phyloP scores from a whole-genome alignment of 2,113 vertebrate genomes.

The Pteruthius melanotis region DNA sequence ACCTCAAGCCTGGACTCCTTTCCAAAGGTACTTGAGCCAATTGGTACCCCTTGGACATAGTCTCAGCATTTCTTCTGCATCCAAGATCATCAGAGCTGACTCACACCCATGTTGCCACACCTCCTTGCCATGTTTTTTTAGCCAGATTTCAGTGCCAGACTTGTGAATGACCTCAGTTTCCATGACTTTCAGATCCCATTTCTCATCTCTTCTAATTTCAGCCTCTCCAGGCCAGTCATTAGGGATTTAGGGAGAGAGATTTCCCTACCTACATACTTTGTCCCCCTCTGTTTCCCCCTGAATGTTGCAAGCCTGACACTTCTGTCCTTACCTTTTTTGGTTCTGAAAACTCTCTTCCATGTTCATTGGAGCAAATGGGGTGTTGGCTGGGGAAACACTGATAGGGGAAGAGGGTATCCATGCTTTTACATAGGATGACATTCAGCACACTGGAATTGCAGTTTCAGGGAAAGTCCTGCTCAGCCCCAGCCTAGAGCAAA shows the following conservation, averaged over 20 bases:
- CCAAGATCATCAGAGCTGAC: neutral
- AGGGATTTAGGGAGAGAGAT: neutral
- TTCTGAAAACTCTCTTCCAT: neutral
- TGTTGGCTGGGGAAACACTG: neutral
- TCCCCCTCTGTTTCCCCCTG: neutral
- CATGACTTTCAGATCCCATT: neutral
- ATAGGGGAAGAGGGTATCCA: neutral
- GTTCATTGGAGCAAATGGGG: neutral
- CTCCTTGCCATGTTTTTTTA: neutral
- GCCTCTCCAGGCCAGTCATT: neutral
- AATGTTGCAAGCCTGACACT: neutral
- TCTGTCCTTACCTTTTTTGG: neutral
- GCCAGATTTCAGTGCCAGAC: neutral
- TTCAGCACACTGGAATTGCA: neutral
- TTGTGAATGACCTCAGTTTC: neutral
- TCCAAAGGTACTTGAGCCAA: neutral
- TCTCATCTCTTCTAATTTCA: neutral
- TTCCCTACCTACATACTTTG: neutral
- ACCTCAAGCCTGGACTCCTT: neutral
- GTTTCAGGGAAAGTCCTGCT: neutral
- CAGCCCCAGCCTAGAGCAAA: neutral
- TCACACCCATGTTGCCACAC: neutral
- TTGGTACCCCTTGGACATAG: neutral
- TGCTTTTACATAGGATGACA: neutral
- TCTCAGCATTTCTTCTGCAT: neutral